Conservation (phyloP, 2,888 invertebrate genomes). For the Leptothorax acervorum region DNA sequence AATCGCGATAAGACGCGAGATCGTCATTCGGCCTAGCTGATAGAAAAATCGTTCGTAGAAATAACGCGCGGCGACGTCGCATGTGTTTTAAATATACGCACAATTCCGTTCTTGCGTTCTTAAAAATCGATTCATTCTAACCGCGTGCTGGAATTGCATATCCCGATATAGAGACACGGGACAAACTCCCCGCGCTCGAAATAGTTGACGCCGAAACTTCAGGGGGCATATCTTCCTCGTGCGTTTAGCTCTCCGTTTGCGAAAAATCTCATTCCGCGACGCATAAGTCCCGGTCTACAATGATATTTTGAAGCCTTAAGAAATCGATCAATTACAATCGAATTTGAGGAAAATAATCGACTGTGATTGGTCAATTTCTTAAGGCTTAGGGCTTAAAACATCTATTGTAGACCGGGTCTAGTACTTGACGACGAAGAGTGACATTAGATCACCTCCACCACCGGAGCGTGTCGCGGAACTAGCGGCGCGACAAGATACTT, state of each 20-base stretch:
- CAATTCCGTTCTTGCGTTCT: neutral
- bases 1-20: slow-evolving; percentile 32
- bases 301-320: too few species aligned
- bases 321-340: too few species aligned
- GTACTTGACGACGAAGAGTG: slow-evolving; percentile 1
- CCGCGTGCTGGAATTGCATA: neutral
- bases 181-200: neutral
- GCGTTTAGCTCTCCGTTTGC: slow-evolving; percentile 41
- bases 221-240: slow-evolving; percentile 11
- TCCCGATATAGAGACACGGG: neutral
- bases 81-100: neutral
- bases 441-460: slow-evolving; percentile 28
- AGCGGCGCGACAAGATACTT: slow-evolving; percentile 17
- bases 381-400: too few species aligned
- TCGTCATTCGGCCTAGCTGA: slow-evolving; percentile 7
- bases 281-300: neutral
- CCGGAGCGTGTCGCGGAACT: slow-evolving; percentile 13
- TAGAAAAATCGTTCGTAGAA: slow-evolving; percentile 10
- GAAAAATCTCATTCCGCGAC: slow-evolving; percentile 12
- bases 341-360: too few species aligned
- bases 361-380: too few species aligned
- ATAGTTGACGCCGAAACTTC: neutral
- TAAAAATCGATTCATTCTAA: neutral
- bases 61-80: slow-evolving; percentile 10
- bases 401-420: too few species aligned